These are phyloP conservation scores for Eurytoma californica DNA, from an alignment of 2,888 invertebrate genomes.

Conservation along the genomic window DNA sequence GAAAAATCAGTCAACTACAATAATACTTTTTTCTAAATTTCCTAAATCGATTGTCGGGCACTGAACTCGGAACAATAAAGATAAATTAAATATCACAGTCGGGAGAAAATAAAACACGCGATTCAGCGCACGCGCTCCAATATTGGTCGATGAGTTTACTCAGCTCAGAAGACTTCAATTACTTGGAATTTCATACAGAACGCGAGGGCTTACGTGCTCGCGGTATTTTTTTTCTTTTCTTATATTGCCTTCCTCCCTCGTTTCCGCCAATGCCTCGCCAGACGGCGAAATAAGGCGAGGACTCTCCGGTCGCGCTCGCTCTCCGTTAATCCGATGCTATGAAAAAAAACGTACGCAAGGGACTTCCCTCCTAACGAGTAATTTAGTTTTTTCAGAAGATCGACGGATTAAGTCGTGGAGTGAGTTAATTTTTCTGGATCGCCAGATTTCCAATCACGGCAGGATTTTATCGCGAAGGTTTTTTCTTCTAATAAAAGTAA, in stretches of 20 bases:
- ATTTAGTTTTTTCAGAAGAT: constrained; percentile 21
- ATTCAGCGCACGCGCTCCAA: neutral
- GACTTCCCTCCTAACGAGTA: constrained; percentile 3
- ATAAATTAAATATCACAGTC: constrained; percentile 4
- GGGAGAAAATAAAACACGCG: neutral
- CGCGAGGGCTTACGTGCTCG: neutral
- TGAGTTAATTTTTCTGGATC: constrained; percentile 6
- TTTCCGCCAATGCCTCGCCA: neutral
- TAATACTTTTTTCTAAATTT: too few species aligned
- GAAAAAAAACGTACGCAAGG: constrained; percentile 19
- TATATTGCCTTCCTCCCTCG: neutral
- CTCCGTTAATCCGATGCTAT: neutral
- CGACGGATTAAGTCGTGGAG: constrained; percentile 21
- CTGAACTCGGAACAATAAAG: constrained; percentile 2
- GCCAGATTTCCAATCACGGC: neutral
- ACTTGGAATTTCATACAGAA: constrained; percentile 22
- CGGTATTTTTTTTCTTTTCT: neutral
- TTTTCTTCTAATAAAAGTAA: neutral
- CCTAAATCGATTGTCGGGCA: neutral
- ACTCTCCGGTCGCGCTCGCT: constrained; percentile 13
- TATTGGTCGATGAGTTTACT: constrained; percentile 23
- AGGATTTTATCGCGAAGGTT: constrained; percentile 1
- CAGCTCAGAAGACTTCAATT: neutral
- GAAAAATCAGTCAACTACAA: too few species aligned
- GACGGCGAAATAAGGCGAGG: constrained; percentile 24